Conservation (phyloP, 2,113 vertebrate species). For the Hepsetus odoe region DNA sequence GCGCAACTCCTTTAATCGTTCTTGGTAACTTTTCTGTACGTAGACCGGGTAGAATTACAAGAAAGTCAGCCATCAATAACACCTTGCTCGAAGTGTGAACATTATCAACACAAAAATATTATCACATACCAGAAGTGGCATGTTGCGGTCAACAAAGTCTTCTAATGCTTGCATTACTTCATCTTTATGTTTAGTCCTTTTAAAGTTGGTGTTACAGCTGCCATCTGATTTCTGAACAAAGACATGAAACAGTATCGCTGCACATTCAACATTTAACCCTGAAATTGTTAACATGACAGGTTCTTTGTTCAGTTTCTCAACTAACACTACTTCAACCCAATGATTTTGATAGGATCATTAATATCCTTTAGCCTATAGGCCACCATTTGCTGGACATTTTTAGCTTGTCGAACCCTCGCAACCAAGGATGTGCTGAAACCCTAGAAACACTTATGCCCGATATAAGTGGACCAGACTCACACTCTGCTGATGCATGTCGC, state of each 20-base stretch:
- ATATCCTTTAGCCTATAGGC: too few species aligned
- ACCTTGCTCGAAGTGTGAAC: background rate
- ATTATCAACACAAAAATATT: background rate
- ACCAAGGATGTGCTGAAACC: too few species aligned
- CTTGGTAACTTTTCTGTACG: slow-evolving; percentile 78
- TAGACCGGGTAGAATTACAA: background rate
- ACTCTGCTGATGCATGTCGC: too few species aligned
- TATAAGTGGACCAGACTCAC: too few species aligned
- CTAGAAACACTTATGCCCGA: too few species aligned
- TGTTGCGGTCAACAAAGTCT: slow-evolving; percentile 79
- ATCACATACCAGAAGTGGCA: slow-evolving; percentile 75
- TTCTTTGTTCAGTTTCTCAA: too few species aligned
- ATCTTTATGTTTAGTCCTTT: slow-evolving; percentile 81
- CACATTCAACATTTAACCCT: background rate
- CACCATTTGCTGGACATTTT: too few species aligned
- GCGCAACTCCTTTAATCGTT: slow-evolving; percentile 76
- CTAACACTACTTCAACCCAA: too few species aligned
- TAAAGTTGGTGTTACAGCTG: slow-evolving; percentile 85
- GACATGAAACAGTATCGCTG: background rate
- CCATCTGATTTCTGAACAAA: slow-evolving; percentile 78
- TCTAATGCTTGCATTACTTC: slow-evolving; percentile 77
- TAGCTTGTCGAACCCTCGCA: too few species aligned
- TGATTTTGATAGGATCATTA: too few species aligned
- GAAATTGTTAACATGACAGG: background rate
- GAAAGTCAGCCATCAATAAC: background rate